Base-by-base conservation (phyloP, 2,113 vertebrate genomes). In the Callospermophilus lateralis region DNA sequence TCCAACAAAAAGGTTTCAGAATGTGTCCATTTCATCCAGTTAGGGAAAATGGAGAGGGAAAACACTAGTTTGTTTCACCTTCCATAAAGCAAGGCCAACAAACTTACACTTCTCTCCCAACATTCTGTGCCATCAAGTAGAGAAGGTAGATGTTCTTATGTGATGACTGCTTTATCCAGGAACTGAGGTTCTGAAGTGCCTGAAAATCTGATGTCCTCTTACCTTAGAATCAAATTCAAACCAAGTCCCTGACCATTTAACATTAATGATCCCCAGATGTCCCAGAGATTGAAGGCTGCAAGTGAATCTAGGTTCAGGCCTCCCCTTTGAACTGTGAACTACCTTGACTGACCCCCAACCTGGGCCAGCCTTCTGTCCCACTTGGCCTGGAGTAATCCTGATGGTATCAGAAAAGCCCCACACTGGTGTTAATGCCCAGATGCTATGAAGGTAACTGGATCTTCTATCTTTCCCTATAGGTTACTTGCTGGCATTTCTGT, bases 21-120 rank as follows among this genome's bases (percentile, higher is more conserved):
- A 97, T 97, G 96, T 92, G 61, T 97, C 97, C 85, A 97, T 97
- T 96, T 93, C 91, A 83, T 90, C 90, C 65, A 85, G 90, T 96
- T 92, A 88, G 84, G 96, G 97, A 72, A 98, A 97, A 72, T 53
- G 89, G 92, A 96, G 73, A 95, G 28, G 0, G 80, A 90, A 96
- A 96, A 88, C 78, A 93, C 32, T 63, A 65, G 93, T 92, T 34
- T 53, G 28, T 84, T 63, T 92, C 68, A 88, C 89, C 80, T 97
- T 97, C 67, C 79, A 89, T 17, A 45, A 93, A 72, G 93, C 92
- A 97, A 96, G 92, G 77, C 86, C 94, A 92, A 93, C 9, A 67
- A 95, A 97, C 42, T 65, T 86, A 88, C 84, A 77, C 79, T 94
- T 39, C 79, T 77, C 80, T 90, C 20, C 42, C 22, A 48, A 58